Percentiles rank a stretch among this genome's conserved stretches.
Evolutionary conservation across 92 coral and sea anemone genomes (phyloP).

Genomic region (Zoanthus sansibaricus): DNA sequence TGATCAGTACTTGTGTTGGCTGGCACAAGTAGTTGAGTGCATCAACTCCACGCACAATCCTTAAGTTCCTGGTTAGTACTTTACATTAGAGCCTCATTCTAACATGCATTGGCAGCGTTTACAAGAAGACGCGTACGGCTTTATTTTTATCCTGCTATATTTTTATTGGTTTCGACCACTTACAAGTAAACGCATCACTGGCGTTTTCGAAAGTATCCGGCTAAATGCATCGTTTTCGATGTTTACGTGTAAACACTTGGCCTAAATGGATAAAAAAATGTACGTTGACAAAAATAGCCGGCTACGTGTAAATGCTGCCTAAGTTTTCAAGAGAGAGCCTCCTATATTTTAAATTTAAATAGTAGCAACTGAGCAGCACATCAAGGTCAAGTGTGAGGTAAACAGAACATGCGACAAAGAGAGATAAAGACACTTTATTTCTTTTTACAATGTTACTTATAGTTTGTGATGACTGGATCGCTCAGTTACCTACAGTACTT

Average conservation of each 20-base stretch:
- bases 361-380: background rate
- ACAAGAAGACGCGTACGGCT: too few species aligned
- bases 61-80: conserved; percentile 37
- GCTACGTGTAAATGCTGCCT: background rate
- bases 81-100: background rate
- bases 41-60: conserved; percentile 47
- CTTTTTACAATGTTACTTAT: background rate
- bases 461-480: background rate
- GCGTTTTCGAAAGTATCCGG: too few species aligned
- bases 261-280: too few species aligned
- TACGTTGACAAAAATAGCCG: too few species aligned
- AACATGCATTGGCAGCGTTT: background rate
- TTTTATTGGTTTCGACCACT: too few species aligned
- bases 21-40: conserved; percentile 49
- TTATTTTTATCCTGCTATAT: too few species aligned
- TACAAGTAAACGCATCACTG: too few species aligned
- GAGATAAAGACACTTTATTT: background rate
- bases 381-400: background rate
- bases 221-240: too few species aligned
- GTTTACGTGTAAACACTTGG: too few species aligned
- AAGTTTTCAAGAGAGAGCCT: background rate
- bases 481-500: background rate
- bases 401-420: background rate
- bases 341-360: background rate
- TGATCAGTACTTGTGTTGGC: conserved; percentile 42